Percentiles rank a stretch among this genome's conserved stretches.
Conservation (phyloP, 2,113 vertebrate species). For the Myotis brandtii region DNA sequence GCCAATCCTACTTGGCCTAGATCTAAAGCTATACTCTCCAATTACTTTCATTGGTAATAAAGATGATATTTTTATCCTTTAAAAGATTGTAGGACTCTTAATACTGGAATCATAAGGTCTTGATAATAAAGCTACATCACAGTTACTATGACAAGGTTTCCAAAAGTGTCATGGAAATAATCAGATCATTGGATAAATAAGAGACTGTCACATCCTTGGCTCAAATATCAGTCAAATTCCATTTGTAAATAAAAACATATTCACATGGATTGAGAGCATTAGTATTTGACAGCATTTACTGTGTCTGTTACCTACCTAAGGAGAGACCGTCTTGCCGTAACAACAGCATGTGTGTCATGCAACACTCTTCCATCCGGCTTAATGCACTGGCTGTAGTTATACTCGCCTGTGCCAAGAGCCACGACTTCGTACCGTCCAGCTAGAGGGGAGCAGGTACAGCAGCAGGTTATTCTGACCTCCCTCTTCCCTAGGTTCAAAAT, state of each 20-base stretch:
- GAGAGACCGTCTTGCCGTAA: slow-evolving; percentile 93
- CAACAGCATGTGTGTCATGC: slow-evolving; percentile 94
- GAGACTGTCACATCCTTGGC: neutral
- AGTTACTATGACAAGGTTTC: slow-evolving; percentile 10
- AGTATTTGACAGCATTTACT: neutral
- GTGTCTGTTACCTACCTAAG: slow-evolving; percentile 87
- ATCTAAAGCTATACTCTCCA: neutral
- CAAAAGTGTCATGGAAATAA: neutral
- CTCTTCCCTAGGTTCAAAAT: neutral
- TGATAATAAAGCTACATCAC: neutral
- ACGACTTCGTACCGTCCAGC: slow-evolving; percentile 90
- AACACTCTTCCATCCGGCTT: slow-evolving; percentile 89
- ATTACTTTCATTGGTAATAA: slow-evolving; percentile 13
- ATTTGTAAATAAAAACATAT: neutral
- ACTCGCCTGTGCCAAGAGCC: slow-evolving; percentile 94
- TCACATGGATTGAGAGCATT: neutral
- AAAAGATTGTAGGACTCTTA: neutral
- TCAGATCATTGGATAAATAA: neutral
- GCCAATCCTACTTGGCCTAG: neutral
- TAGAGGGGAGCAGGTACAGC: slow-evolving; percentile 58
- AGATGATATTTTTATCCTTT: neutral
- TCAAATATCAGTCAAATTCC: neutral
- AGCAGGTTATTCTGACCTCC: neutral
- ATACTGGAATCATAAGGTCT: neutral
- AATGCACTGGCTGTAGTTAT: slow-evolving; percentile 87